These are phyloP conservation scores for Eristalinus aeneus DNA, from an alignment of 2,888 invertebrate species.

Conservation along the genomic window DNA sequence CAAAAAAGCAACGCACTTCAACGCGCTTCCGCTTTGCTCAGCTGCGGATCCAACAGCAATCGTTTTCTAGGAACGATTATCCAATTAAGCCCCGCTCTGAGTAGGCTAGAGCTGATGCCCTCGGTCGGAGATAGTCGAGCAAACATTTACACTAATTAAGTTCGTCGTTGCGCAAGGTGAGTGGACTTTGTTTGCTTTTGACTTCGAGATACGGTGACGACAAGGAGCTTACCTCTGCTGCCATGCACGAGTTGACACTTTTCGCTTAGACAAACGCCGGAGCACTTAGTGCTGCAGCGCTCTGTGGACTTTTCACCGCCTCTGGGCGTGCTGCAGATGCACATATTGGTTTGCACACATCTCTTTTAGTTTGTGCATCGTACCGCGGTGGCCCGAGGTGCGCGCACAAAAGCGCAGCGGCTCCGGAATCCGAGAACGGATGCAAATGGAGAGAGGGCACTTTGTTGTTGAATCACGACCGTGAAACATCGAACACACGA, in stretches of 20 bases:
- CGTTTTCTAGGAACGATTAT: neutral
- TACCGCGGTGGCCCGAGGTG: neutral
- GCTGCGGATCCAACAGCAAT: neutral
- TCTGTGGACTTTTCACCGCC: neutral
- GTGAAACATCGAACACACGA: conserved; percentile 62
- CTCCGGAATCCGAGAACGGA: conserved; percentile 62
- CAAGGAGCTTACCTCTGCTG: neutral
- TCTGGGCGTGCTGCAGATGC: neutral
- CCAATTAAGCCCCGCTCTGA: neutral
- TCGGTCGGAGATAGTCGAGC: conserved; percentile 25
- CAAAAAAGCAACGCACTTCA: neutral
- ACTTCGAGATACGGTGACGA: conserved; percentile 32
- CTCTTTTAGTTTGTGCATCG: conserved; percentile 43
- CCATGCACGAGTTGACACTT: conserved; percentile 33
- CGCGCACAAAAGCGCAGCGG: conserved; percentile 16
- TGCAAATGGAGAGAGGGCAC: conserved; percentile 49
- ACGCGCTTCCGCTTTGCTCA: neutral
- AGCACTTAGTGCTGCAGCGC: conserved; percentile 10
- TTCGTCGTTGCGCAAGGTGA: conserved; percentile 58
- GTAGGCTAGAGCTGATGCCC: neutral
- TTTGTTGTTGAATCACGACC: conserved; percentile 66
- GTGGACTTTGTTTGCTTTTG: conserved; percentile 55
- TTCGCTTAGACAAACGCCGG: conserved; percentile 30
- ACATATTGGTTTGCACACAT: neutral
- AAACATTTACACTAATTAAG: conserved; percentile 69